A percentile compares a stretch with the other conserved stretches of the same genome.
These are phyloP conservation scores for Myanophis thanlyinensis DNA, from an alignment of 2,113 vertebrate genomes.

Conservation along the genomic window DNA sequence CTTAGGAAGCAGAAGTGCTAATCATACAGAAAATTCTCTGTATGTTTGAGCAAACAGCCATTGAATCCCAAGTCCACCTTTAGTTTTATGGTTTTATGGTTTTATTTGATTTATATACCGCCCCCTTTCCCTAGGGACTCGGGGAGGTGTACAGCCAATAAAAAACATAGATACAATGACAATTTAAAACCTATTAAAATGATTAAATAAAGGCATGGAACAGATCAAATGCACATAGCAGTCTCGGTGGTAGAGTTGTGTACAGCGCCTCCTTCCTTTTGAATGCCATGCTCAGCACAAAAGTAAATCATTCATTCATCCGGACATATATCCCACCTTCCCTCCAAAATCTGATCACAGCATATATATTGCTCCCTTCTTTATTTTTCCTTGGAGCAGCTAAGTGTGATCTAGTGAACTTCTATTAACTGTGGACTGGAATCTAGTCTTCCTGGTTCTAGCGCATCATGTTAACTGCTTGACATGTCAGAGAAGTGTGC, in stretches of 20 bases:
- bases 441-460: background rate
- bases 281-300: background rate
- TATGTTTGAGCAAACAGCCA: background rate
- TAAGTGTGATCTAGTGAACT: background rate
- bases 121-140: no score
- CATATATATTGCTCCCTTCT: background rate
- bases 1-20: background rate
- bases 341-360: background rate
- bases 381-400: background rate
- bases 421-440: background rate
- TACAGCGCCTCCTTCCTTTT: background rate
- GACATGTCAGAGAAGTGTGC: background rate
- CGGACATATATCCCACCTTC: background rate
- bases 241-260: background rate
- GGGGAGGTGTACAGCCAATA: no score
- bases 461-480: background rate
- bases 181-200: no score
- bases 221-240: background rate
- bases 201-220: no score
- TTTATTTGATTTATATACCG: no score
- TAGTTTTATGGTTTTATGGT: no score
- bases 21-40: background rate
- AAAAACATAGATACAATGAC: no score
- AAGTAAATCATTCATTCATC: background rate
- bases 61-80: background rate